phyloP scores from a whole-genome alignment of 2,888 invertebrate genomes.

The Bombylius major region DNA sequence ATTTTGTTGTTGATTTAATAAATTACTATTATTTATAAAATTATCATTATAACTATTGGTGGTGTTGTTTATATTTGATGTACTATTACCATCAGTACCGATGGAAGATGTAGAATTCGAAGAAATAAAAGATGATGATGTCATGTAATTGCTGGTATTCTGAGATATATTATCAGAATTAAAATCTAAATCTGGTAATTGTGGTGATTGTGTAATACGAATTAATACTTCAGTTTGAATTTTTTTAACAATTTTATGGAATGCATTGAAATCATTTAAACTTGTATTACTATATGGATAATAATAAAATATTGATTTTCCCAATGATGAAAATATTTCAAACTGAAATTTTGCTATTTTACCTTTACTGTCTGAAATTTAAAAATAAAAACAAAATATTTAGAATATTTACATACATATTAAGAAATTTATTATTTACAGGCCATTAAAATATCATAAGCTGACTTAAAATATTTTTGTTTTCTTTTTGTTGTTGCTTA shows the following conservation, averaged over 20 bases:
- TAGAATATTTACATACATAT: background rate
- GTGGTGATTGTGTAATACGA: background rate
- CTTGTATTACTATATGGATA: constrained; percentile 23
- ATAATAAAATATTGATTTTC: constrained; percentile 26
- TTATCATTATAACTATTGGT: background rate
- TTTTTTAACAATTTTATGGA: constrained; percentile 20
- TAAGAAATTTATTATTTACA: no score
- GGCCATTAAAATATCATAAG: no score
- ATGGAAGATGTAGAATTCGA: background rate
- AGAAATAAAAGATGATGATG: background rate
- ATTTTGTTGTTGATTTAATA: background rate
- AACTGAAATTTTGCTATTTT: constrained; percentile 29
- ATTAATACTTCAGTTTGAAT: background rate
- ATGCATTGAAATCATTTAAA: constrained; percentile 25
- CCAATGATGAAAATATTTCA: constrained; percentile 25
- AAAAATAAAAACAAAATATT: background rate
- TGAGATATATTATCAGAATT: no score
- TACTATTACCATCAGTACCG: background rate
- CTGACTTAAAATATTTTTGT: no score
- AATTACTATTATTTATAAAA: background rate
- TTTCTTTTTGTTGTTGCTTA: no score
- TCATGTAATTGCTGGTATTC: background rate
- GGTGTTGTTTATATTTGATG: background rate
- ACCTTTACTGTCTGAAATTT: constrained; percentile 22
- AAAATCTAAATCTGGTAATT: no score